phyloP scores from a whole-genome alignment of 2,797 vertebrate genomes.

The Xiphophorus birchmanni region DNA sequence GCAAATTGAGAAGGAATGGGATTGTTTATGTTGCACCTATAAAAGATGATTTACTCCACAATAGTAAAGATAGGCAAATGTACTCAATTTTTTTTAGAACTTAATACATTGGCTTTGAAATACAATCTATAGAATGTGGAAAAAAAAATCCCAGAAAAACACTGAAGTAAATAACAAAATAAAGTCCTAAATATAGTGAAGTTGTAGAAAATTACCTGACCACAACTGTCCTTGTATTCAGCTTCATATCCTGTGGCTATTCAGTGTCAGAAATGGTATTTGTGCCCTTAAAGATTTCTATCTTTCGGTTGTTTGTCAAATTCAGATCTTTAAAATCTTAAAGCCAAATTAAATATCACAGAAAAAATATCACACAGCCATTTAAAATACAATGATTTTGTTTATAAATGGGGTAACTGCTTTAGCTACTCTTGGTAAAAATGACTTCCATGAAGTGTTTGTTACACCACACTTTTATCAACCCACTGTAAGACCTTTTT shows the following conservation, averaged over 20 bases:
- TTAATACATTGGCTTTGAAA: neutral
- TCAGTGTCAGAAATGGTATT: neutral
- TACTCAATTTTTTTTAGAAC: neutral
- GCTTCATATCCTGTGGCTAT: neutral
- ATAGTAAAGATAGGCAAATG: neutral
- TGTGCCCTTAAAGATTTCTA: neutral
- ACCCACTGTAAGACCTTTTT: neutral
- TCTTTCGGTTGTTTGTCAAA: neutral
- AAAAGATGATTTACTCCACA: constrained; percentile 43
- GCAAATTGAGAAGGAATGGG: constrained; percentile 39
- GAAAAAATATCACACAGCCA: no score
- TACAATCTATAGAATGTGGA: neutral
- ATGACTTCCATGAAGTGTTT: no score
- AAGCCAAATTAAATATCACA: neutral
- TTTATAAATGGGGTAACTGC: no score
- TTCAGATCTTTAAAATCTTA: neutral
- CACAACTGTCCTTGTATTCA: neutral
- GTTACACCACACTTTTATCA: neutral
- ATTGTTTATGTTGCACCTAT: constrained; percentile 24
- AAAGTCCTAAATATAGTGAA: neutral
- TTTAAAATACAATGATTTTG: neutral
- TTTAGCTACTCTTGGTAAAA: no score
- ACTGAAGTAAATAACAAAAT: neutral
- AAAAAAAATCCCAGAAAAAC: neutral
- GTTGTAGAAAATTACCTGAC: neutral